These are phyloP conservation scores for Drosophila ercepeae DNA, from an alignment of 1,140 invertebrate species.

Conservation along the genomic window DNA sequence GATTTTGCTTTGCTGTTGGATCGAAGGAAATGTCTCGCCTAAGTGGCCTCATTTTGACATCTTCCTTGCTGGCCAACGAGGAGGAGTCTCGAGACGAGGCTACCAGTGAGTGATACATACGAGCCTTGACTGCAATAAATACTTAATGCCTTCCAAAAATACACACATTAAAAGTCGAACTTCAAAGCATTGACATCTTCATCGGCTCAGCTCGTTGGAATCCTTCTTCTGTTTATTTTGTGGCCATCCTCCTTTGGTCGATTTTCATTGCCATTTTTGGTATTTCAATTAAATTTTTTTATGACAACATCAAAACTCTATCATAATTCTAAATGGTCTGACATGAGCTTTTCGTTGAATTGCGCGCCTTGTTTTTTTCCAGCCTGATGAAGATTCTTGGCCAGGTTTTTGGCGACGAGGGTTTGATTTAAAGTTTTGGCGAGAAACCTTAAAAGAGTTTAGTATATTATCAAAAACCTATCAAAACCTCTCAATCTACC, in stretches of 20 bases:
- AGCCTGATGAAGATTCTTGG: constrained; percentile 24
- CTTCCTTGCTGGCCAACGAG: constrained; percentile 44
- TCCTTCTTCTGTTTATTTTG: neutral
- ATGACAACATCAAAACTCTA: constrained; percentile 83
- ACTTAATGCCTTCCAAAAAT: constrained; percentile 81
- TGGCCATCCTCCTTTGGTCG: constrained; percentile 23
- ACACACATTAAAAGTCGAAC: constrained; percentile 79
- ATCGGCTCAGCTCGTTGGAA: constrained; percentile 31
- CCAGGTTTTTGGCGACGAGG: constrained; percentile 44
- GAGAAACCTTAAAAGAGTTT: no score
- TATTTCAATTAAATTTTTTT: constrained; percentile 83
- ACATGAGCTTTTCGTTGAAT: constrained; percentile 65
- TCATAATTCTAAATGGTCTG: constrained; percentile 79
- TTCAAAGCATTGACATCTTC: constrained; percentile 74
- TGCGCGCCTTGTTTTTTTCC: constrained; percentile 15
- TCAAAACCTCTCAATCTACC: constrained; percentile 23
- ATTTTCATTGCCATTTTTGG: constrained; percentile 78
- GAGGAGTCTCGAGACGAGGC: constrained; percentile 9
- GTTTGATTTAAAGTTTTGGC: no score
- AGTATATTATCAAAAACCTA: neutral
- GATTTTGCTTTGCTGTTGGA: constrained; percentile 42
- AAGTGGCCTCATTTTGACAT: constrained; percentile 80
- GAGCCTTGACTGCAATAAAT: constrained; percentile 78
- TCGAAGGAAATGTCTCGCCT: constrained; percentile 63
- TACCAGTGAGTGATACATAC: constrained; percentile 71